Percentiles rank a stretch among this genome's conserved stretches.
phyloP scores from a whole-genome alignment of 2,797 vertebrate species.

The Myripristis murdjan region DNA sequence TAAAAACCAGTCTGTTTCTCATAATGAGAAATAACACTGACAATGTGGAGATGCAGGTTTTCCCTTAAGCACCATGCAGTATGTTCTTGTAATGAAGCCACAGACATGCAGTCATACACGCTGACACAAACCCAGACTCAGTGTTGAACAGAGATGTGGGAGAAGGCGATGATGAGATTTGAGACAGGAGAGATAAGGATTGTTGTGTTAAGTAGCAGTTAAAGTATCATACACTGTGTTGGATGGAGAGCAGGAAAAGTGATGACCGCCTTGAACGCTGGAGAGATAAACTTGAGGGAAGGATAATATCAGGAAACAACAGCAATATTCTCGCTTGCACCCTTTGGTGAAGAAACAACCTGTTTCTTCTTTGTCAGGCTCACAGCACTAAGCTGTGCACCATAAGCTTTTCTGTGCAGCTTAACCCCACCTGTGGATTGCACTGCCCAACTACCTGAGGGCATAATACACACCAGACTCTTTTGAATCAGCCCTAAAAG shows the following conservation, averaged over 20 bases:
- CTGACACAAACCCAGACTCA: background rate
- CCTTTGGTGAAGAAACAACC: slow-evolving; percentile 10
- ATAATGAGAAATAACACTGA: no score
- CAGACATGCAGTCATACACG: no score
- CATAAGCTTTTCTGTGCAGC: background rate
- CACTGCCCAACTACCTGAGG: slow-evolving; percentile 2
- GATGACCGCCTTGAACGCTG: background rate
- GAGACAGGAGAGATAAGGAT: slow-evolving; percentile 89
- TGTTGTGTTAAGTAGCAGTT: background rate
- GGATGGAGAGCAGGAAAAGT: background rate
- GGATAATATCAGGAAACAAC: slow-evolving; percentile 20
- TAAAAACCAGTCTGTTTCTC: no score
- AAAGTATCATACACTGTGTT: background rate
- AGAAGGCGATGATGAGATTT: slow-evolving; percentile 91
- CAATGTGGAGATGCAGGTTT: no score
- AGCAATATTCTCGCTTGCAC: slow-evolving; percentile 6
- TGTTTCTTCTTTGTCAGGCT: slow-evolving; percentile 1
- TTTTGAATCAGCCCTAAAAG: slow-evolving; percentile 12
- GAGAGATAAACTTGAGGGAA: background rate
- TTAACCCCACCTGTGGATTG: background rate
- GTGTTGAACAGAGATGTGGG: slow-evolving; percentile 87
- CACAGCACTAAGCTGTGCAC: slow-evolving; percentile 11
- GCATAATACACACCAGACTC: slow-evolving; percentile 5
- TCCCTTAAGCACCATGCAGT: no score
- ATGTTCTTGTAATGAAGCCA: no score